phyloP scores from a whole-genome alignment of 2,113 vertebrate species.

The Sakesphorus luctuosus region DNA sequence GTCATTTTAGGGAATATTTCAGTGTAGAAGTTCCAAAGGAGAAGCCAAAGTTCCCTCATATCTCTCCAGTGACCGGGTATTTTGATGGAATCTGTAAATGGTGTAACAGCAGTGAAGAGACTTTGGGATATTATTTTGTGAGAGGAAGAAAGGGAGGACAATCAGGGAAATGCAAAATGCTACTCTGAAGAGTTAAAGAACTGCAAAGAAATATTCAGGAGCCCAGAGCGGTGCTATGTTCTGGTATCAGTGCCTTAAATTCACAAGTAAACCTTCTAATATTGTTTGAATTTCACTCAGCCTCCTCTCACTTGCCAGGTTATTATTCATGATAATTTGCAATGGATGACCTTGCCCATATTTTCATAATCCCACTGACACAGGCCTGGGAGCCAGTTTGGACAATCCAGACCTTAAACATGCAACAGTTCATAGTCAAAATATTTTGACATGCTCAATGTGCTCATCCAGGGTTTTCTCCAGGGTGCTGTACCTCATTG shows the following conservation, averaged over 20 bases:
- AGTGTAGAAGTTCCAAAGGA: background rate
- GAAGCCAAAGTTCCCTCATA: background rate
- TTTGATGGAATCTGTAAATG: background rate
- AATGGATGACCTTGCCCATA: background rate
- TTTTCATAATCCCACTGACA: background rate
- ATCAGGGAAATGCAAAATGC: background rate
- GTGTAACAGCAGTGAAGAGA: background rate
- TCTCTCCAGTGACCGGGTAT: background rate
- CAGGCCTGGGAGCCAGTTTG: background rate
- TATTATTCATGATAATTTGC: background rate
- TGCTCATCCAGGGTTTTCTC: background rate
- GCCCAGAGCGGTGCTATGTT: background rate
- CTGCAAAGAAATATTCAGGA: background rate
- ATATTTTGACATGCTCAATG: rapidly evolving
- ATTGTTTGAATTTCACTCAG: background rate
- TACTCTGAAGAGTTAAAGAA: background rate
- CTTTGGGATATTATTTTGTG: background rate
- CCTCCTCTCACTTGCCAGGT: background rate
- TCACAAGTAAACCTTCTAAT: background rate
- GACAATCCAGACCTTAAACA: background rate
- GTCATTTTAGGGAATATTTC: background rate
- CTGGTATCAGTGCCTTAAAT: background rate
- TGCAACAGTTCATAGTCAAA: background rate
- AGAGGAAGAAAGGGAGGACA: background rate
- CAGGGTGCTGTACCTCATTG: background rate